Conservation (phyloP, 2,797 vertebrate species). For the Peromyscus aztecus region DNA sequence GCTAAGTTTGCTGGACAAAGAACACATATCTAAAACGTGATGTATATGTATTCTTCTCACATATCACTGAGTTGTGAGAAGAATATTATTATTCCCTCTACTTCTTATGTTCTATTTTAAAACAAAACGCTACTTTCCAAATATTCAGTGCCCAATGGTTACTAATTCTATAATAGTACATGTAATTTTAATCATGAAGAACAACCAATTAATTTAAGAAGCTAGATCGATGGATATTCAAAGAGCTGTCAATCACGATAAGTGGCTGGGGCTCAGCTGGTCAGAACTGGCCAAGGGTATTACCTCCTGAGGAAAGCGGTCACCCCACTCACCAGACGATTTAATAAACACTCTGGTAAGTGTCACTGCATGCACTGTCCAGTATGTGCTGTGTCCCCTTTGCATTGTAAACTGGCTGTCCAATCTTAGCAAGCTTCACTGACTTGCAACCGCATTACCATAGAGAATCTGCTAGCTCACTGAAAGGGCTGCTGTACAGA, state of each 20-base stretch:
- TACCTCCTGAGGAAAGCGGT: not conserved
- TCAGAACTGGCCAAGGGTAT: not conserved
- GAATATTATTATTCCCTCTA: not conserved
- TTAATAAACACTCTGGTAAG: constrained; percentile 5
- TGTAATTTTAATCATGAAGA: not conserved
- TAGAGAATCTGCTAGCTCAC: not conserved
- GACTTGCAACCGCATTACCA: not conserved
- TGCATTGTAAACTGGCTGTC: not conserved
- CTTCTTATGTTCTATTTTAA: not conserved
- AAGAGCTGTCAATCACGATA: not conserved
- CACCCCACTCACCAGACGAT: not conserved
- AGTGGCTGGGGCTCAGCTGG: not conserved
- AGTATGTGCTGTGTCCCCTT: not conserved
- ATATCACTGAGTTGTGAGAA: not conserved
- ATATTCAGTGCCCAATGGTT: not conserved
- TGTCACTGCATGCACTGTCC: not conserved
- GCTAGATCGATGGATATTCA: not conserved
- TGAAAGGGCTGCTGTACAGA: not conserved
- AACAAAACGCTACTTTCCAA: not conserved
- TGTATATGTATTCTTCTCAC: not conserved
- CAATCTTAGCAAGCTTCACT: not conserved
- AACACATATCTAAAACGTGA: not conserved
- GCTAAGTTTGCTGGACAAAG: not conserved
- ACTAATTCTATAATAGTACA: not conserved
- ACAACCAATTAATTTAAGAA: not conserved